phyloP scores from a whole-genome alignment of 2,888 invertebrate genomes.

The Serripes groenlandicus region DNA sequence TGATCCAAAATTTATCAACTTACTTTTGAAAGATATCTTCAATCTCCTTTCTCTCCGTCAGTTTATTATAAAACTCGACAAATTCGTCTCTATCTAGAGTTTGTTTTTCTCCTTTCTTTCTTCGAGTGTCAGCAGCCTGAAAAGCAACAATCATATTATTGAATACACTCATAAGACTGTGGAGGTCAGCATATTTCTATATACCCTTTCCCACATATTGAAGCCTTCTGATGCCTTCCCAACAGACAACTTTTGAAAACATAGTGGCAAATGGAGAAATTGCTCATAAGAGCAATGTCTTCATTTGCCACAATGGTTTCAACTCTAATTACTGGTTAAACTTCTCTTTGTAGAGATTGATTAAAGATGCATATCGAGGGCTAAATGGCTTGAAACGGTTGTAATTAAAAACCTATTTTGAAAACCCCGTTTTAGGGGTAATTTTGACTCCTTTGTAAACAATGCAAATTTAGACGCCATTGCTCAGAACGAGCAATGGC shows the following conservation, averaged over 20 bases:
- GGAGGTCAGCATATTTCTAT: no score
- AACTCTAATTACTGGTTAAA: neutral
- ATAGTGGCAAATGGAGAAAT: neutral
- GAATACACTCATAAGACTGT: no score
- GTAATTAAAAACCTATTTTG: no score
- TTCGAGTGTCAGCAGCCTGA: constrained; percentile 83
- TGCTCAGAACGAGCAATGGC: no score
- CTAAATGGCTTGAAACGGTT: no score
- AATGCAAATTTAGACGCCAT: no score
- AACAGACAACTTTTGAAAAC: neutral
- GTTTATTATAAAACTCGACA: constrained; percentile 88
- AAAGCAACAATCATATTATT: constrained; percentile 29
- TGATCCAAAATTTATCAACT: no score
- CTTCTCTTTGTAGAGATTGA: neutral
- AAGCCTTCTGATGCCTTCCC: no score
- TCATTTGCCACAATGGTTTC: neutral
- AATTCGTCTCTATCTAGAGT: constrained; percentile 88
- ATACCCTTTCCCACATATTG: no score
- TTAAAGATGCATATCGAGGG: neutral
- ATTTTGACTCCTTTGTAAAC: no score
- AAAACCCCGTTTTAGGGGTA: no score
- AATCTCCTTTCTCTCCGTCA: constrained; percentile 88
- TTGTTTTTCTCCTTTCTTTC: constrained; percentile 75
- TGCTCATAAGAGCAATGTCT: neutral
- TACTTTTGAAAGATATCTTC: constrained; percentile 87